These are phyloP conservation scores for Poeciliopsis presidionis DNA, from an alignment of 2,797 vertebrate species.

Conservation along the genomic window DNA sequence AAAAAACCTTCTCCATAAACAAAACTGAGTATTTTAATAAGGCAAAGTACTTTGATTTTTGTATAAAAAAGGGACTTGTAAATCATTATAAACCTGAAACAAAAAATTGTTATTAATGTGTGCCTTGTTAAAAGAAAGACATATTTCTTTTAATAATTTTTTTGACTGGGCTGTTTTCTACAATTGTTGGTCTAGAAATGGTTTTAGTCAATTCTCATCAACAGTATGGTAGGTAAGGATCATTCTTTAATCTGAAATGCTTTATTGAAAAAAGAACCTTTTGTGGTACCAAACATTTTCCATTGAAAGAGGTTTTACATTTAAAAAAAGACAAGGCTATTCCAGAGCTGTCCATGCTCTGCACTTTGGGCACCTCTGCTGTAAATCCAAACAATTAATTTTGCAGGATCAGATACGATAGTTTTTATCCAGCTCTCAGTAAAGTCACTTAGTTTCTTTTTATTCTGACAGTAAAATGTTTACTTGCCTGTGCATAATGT, in stretches of 20 bases:
- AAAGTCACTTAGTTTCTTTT: not conserved
- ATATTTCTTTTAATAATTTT: not conserved
- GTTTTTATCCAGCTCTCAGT: not conserved
- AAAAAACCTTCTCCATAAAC: not conserved
- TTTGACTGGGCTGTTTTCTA: not conserved
- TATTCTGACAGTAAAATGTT: not conserved
- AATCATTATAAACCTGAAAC: not conserved
- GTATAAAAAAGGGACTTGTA: not conserved
- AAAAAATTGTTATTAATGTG: not conserved
- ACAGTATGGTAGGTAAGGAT: not conserved
- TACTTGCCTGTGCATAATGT: not conserved
- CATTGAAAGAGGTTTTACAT: not conserved
- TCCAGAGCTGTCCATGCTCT: not conserved
- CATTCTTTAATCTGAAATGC: not conserved
- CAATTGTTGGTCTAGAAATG: not conserved
- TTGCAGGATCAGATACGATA: not conserved
- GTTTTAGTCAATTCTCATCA: not conserved
- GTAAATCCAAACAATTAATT: not conserved
- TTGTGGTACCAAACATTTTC: not conserved
- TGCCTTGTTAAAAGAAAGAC: not conserved
- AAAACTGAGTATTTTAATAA: not conserved
- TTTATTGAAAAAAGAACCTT: not conserved
- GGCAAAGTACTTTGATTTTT: not conserved
- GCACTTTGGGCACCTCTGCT: not conserved
- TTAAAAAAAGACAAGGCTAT: not conserved